Evolutionary conservation across 2,113 vertebrate species (phyloP), one percentile per base, ranked within the genome.

Genomic region (Dascyllus trimaculatus): DNA sequence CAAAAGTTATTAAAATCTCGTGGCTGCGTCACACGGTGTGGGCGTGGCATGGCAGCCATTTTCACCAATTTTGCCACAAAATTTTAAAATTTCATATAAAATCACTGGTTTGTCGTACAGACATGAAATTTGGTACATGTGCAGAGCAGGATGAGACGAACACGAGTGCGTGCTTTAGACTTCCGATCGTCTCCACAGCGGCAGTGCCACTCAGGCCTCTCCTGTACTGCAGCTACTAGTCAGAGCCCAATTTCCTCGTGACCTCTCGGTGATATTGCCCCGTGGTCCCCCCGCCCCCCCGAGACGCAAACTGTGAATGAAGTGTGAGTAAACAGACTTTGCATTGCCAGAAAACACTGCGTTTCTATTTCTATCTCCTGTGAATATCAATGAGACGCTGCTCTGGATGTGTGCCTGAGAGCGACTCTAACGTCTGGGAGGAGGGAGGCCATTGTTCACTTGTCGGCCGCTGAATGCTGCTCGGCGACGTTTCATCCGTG

Each of bases 331-430:
- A 91, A 86, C 76, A 78, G 22, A 15, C 66, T 82, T 79, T 77
- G 62, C 71, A 66, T 65, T 66, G 80, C 80, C 81, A 73, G 75
- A 81, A 85, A 88, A 80, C 58, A 58, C 5, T 60, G 43, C 38
- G 1, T 58, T 61, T 83, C 64, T 86, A 80, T 84, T 89, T 70
- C 63, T 67, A 15, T 82, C 80, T 70, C 26, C 52, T 52, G 54
- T 82, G 87, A 84, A 89, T 90, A 85, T 71, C 74, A 91, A 78
- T 79, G 74, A 87, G 78, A 61, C 15, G 51, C 77, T 75, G 48
- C 24, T 57, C 40, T 65, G 64, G 76, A 57, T 86, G 80, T 60
- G 29, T 40, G 59, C 60, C 53, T 21, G 59, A 68, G 72, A 63
- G 29, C 17, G 38, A 52, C 69, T 81, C 62, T 70, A 57, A 64